Evolutionary conservation across 2,113 vertebrate species (phyloP), one percentile per base, ranked within the genome.

Genomic region (Sialia sialis): DNA sequence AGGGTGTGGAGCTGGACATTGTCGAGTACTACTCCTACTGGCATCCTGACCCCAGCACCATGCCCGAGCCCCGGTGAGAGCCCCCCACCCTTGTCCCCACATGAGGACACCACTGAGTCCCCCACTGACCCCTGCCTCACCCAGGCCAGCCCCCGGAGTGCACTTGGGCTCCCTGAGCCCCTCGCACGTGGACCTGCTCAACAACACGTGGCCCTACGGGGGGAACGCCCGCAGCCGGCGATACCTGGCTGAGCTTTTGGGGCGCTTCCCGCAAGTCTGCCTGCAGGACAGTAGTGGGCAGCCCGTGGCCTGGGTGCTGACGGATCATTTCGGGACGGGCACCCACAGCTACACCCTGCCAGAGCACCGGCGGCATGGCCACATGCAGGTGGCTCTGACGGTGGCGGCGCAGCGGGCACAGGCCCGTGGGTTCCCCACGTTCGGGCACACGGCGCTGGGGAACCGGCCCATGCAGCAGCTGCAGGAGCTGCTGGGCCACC

Each of bases 401-500:
- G 6, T 95, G 8, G 62, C 89, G 0, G 87, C 94, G 1, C 83
- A 56, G 8, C 32, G 62, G 48, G 56, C 60, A 0, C 89, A 64
- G 1, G 72, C 70, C 30, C 48, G 72, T 0, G 95, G 94, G 0
- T 95, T 92, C 34, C 83, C 75, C 32, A 1, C 5, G 0, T 96
- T 68, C 0, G 92, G 95, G 11, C n/a, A 83, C 89, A 94, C 94
- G 23, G 67, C n/a, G 11, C 44, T n/a, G 14, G 3, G 8, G 9
- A 95, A 96, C 84, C 8, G 1, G 17, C 15, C 94, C 70, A 96
- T 96, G 92, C 94, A 95, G 72, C 30, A 32, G 63, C 43, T 86
- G 58, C 92, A 93, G 63, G 84, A 95, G 72, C 1, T 26, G n/a
- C 11, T 96, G 92, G 95, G 95, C 4, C 6, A 86, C 80, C 89